Percentiles rank a stretch among this genome's conserved stretches.
These are phyloP conservation scores for Silurus asotus DNA, from an alignment of 2,113 vertebrate species.

Conservation along the genomic window DNA sequence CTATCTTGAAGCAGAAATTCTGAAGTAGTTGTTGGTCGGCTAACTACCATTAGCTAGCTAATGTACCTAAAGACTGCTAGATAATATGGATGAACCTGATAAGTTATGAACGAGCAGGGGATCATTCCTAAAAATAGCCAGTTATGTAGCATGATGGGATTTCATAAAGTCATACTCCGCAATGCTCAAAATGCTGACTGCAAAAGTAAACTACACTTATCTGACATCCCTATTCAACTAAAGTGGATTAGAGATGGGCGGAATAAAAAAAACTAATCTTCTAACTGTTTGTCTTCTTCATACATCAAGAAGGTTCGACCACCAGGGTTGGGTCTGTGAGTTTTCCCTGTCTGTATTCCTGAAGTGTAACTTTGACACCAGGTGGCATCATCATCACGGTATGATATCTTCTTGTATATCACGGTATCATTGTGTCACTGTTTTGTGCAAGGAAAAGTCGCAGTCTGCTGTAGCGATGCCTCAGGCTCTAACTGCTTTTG, in stretches of 20 bases:
- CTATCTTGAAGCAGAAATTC: neutral
- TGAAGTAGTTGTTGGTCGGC: neutral
- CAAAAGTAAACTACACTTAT: neutral
- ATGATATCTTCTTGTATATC: neutral
- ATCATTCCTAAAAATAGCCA: neutral
- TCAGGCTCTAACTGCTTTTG: slow-evolving; percentile 41
- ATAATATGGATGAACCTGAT: neutral
- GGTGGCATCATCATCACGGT: slow-evolving; percentile 2
- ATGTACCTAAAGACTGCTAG: neutral
- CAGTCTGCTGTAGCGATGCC: slow-evolving; percentile 12
- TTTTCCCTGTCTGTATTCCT: neutral
- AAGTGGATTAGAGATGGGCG: neutral
- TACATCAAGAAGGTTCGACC: neutral
- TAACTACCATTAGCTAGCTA: neutral
- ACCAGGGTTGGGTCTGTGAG: neutral
- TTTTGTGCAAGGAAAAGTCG: neutral
- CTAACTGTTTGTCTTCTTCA: too few relatives aligned
- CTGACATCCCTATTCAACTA: neutral
- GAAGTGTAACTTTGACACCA: neutral
- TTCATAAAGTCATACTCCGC: neutral
- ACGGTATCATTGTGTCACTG: neutral
- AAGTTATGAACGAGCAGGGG: neutral
- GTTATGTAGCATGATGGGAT: neutral
- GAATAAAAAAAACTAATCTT: neutral
- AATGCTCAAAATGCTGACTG: neutral